A percentile compares a stretch with the other conserved stretches of the same genome.
Conservation (phyloP, 2,888 invertebrate species). For the Auanema freiburgensis region DNA sequence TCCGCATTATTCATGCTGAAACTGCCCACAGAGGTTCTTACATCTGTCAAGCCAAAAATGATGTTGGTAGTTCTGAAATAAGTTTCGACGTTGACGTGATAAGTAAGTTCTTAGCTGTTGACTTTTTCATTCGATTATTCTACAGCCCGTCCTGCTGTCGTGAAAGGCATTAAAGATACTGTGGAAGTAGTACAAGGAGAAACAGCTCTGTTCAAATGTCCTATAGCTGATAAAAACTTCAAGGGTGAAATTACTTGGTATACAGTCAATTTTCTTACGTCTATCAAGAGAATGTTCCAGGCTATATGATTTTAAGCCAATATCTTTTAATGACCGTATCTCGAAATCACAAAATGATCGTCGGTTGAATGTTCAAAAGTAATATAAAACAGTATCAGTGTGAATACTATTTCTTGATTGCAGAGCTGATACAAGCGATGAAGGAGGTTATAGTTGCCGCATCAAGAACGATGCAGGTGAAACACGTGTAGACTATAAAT, state of each 20-base stretch:
- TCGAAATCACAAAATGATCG: conserved; percentile 27
- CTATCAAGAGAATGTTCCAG: background rate
- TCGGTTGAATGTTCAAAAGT: conserved; percentile 37
- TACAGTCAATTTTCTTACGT: background rate
- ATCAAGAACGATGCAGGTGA: conserved; percentile 65
- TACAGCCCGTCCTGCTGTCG: conserved; percentile 69
- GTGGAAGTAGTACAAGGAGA: conserved; percentile 65
- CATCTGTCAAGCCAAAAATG: conserved; percentile 53
- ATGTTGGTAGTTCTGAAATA: conserved; percentile 57
- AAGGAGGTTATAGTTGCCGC: conserved; percentile 56
- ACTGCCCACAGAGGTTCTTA: conserved; percentile 41
- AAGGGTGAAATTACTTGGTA: conserved; percentile 54
- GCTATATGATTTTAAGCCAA: conserved; percentile 30
- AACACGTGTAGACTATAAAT: conserved; percentile 64
- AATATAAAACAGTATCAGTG: conserved; percentile 8
- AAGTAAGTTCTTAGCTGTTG: conserved; percentile 52
- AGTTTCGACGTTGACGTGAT: conserved; percentile 69
- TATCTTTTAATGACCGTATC: conserved; percentile 18
- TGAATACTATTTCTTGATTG: conserved; percentile 6
- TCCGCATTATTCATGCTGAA: conserved; percentile 56
- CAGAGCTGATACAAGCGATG: conserved; percentile 47
- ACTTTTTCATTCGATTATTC: conserved; percentile 15
- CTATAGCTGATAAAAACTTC: conserved; percentile 51
- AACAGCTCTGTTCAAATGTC: conserved; percentile 67
- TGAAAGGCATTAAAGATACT: conserved; percentile 53